Evolutionary conservation across 2,113 vertebrate genomes (phyloP).

Genomic region (Percina caprodes): DNA sequence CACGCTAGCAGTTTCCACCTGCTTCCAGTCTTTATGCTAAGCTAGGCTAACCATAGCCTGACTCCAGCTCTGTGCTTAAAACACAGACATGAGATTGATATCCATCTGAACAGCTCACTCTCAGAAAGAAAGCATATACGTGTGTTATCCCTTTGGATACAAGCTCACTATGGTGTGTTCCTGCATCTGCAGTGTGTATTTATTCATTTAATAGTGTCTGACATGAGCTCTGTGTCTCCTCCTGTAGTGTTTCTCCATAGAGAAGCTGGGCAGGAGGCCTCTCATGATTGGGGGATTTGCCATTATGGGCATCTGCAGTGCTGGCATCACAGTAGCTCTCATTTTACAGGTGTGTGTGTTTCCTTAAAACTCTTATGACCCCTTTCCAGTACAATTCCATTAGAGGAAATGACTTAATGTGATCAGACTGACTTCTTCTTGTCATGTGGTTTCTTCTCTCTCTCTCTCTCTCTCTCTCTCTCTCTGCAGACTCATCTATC

Average conservation of each 20-base stretch:
- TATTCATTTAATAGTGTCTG: not conserved
- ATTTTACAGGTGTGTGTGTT: slow-evolving; percentile 85
- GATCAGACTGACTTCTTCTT: not conserved
- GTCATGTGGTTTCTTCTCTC: no score
- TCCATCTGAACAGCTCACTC: no score
- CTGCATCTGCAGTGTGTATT: not conserved
- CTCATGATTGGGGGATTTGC: slow-evolving; percentile 89
- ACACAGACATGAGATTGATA: no score
- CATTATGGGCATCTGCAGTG: slow-evolving; percentile 89
- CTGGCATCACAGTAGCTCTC: slow-evolving; percentile 88
- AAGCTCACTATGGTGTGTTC: not conserved
- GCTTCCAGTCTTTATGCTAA: no score
- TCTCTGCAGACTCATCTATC: slow-evolving; percentile 77
- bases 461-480: no score
- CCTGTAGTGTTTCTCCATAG: slow-evolving; percentile 90
- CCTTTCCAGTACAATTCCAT: not conserved
- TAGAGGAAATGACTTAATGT: not conserved
- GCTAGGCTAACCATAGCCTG: no score
- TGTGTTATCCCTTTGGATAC: not conserved
- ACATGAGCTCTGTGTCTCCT: slow-evolving; percentile 4
- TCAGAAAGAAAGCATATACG: not conserved
- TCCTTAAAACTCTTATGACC: no score
- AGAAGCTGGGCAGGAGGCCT: slow-evolving; percentile 89
- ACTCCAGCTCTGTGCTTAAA: no score
- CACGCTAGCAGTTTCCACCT: no score